A percentile compares a stretch with the other conserved stretches of the same genome.
These are phyloP conservation scores for Mormyrops boulengeri DNA, from an alignment of 2,797 vertebrate genomes.

Conservation along the genomic window DNA sequence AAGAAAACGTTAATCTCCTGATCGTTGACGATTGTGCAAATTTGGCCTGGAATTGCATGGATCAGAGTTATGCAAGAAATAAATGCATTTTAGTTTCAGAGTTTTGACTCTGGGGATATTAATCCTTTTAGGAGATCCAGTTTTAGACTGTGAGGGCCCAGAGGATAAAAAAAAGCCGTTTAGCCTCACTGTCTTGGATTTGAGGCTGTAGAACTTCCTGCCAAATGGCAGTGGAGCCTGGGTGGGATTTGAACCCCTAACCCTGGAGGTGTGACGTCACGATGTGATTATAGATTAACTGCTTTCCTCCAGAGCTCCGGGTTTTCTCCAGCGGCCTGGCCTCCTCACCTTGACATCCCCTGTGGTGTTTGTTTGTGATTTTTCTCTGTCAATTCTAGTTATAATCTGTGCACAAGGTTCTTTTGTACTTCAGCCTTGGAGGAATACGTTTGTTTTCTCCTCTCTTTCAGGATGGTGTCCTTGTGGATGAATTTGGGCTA, in stretches of 20 bases:
- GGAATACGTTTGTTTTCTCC: not conserved
- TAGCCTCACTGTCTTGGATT: not conserved
- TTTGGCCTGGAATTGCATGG: not conserved
- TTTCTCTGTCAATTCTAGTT: not conserved
- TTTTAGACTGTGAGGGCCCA: not conserved
- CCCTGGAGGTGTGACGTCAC: not conserved
- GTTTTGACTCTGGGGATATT: not conserved
- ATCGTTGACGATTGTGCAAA: not conserved
- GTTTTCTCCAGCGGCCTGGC: not conserved
- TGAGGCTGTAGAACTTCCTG: not conserved
- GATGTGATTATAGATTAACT: not conserved
- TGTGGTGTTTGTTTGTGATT: not conserved
- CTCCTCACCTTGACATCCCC: not conserved
- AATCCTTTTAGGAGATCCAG: not conserved
- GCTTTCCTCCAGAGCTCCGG: not conserved
- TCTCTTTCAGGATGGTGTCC: constrained; percentile 78
- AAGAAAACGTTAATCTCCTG: not conserved
- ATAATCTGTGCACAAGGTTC: not conserved
- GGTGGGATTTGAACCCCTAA: not conserved
- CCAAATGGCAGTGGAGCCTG: not conserved
- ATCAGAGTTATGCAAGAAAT: not conserved
- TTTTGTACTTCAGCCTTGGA: not conserved
- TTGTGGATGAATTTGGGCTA: constrained; percentile 95
- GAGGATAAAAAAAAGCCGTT: not conserved
- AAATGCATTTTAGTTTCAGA: not conserved